Percentiles rank a stretch among this genome's conserved stretches.
phyloP scores from a whole-genome alignment of 2,888 invertebrate species.

The Panzeria rudis region DNA sequence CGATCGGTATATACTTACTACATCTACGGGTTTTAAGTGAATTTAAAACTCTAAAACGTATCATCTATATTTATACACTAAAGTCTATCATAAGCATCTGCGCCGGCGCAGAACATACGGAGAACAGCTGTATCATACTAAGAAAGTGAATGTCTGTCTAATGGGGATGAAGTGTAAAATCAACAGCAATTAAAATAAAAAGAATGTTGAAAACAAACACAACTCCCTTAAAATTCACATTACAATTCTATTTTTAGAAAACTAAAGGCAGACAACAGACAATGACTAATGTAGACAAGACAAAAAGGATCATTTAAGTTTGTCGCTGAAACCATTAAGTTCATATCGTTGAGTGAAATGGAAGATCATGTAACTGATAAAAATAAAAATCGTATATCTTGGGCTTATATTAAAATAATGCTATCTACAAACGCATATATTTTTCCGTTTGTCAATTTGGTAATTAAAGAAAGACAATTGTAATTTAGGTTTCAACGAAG shows the following conservation, averaged over 20 bases:
- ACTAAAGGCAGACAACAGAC: slow-evolving; percentile 2
- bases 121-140: slow-evolving; percentile 41
- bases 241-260: slow-evolving; percentile 22
- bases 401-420: too few relatives aligned
- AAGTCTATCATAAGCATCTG: slow-evolving; percentile 35
- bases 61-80: not conserved
- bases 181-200: slow-evolving; percentile 37
- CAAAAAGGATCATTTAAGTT: slow-evolving; percentile 28
- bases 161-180: slow-evolving; percentile 35
- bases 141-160: not conserved
- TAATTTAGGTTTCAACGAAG: too few relatives aligned
- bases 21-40: too few relatives aligned
- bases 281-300: slow-evolving; percentile 37
- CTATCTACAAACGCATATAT: too few relatives aligned
- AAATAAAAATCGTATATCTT: too few relatives aligned
- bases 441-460: too few relatives aligned
- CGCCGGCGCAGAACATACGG: slow-evolving; percentile 37
- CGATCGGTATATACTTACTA: too few relatives aligned
- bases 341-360: not conserved
- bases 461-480: too few relatives aligned
- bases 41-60: too few relatives aligned
- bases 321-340: not conserved
- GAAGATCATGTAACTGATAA: not conserved
- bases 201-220: slow-evolving; percentile 22
- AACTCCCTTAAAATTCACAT: slow-evolving; percentile 9